These are phyloP conservation scores for Temnothorax longispinosus DNA, from an alignment of 1,140 invertebrate species.

Conservation along the genomic window DNA sequence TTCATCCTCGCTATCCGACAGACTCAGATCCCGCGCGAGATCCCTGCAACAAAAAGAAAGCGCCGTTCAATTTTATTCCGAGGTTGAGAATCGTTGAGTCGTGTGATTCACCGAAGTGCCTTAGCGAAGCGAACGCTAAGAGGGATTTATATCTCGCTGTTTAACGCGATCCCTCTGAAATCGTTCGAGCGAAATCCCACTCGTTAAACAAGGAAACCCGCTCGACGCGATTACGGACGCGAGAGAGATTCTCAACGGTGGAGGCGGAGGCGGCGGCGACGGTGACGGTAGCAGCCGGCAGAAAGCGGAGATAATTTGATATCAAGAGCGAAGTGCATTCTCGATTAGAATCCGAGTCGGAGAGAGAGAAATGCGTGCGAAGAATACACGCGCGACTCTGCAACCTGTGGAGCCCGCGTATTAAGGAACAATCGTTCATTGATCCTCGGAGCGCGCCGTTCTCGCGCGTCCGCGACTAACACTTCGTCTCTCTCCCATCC, in stretches of 20 bases:
- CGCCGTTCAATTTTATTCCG: conserved; percentile 1
- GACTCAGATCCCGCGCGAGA: conserved; percentile 86
- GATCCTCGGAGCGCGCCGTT: conserved; percentile 60
- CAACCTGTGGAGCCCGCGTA: conserved; percentile 67
- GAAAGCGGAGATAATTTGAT: conserved; percentile 49
- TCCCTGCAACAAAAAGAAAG: conserved; percentile 81
- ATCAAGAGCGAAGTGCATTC: conserved; percentile 33
- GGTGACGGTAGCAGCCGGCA: neutral
- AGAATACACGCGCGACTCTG: conserved; percentile 46
- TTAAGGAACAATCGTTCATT: conserved; percentile 71
- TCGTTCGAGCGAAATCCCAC: conserved; percentile 1
- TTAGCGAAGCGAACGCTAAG: conserved; percentile 28
- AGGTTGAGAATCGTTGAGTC: neutral
- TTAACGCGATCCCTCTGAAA: conserved; percentile 43
- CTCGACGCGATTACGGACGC: conserved; percentile 13
- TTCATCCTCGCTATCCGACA: conserved; percentile 88
- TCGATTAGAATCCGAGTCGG: conserved; percentile 71
- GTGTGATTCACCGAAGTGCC: conserved; percentile 45
- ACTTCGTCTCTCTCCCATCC: conserved; percentile 54
- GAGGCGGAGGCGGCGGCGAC: neutral
- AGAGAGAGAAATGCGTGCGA: conserved; percentile 23
- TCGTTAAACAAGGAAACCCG: conserved; percentile 21
- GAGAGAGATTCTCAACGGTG: conserved; percentile 26
- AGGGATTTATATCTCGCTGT: conserved; percentile 37
- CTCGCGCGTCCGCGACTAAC: conserved; percentile 24